These are phyloP conservation scores for Xerus inauris DNA, from an alignment of 2,113 vertebrate genomes.

Conservation along the genomic window DNA sequence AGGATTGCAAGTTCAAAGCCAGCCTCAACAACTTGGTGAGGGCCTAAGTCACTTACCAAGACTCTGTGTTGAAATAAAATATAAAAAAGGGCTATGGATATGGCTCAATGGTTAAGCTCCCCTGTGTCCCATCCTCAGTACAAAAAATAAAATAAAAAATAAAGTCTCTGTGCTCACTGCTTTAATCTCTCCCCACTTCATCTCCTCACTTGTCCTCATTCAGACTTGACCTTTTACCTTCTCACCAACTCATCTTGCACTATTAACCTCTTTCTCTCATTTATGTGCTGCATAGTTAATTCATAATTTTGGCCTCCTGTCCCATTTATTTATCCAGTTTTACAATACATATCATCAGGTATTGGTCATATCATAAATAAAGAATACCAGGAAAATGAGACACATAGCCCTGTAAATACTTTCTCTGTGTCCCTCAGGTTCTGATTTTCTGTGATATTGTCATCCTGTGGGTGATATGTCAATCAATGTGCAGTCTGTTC, in stretches of 20 bases:
- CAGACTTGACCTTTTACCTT: neutral
- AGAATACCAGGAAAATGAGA: neutral
- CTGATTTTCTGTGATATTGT: neutral
- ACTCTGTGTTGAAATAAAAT: too few species aligned
- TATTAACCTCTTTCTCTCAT: neutral
- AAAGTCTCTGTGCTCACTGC: neutral
- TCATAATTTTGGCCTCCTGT: neutral
- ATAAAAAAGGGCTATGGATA: too few species aligned
- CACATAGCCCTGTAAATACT: neutral
- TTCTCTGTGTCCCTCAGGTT: neutral
- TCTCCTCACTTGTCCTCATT: neutral
- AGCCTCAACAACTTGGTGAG: too few species aligned
- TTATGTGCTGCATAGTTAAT: neutral
- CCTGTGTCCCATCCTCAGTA: too few species aligned
- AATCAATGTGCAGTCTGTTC: neutral
- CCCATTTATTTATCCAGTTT: neutral
- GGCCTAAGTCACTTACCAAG: too few species aligned
- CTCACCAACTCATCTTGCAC: rapidly evolving
- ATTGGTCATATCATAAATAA: too few species aligned
- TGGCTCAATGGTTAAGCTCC: too few species aligned
- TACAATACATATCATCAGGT: neutral
- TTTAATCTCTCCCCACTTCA: neutral
- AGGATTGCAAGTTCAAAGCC: too few species aligned
- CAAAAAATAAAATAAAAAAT: too few species aligned
- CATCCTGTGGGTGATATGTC: neutral